These are phyloP conservation scores for Drosophila infuscata DNA, from an alignment of 2,888 invertebrate genomes.

Conservation along the genomic window DNA sequence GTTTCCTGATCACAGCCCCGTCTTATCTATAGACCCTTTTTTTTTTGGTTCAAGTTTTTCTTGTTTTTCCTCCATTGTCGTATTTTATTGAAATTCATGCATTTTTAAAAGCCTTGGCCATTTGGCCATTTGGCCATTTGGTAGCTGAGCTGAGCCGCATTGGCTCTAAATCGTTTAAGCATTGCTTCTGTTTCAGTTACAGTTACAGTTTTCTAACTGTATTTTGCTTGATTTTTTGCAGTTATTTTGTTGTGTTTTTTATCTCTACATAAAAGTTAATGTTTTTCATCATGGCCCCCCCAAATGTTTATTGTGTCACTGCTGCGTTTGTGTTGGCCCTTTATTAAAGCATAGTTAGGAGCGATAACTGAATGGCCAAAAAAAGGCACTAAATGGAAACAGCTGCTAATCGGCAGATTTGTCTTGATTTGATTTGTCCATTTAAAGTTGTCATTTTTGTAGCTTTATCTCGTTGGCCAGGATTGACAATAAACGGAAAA, in stretches of 20 bases:
- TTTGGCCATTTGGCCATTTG: slow-evolving; percentile 49
- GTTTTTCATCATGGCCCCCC: slow-evolving; percentile 51
- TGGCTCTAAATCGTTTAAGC: slow-evolving; percentile 79
- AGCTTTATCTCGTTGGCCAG: slow-evolving; percentile 1
- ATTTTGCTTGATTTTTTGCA: slow-evolving; percentile 61
- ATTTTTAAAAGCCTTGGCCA: slow-evolving; percentile 75
- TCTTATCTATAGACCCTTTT: slow-evolving; percentile 73
- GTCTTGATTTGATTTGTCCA: slow-evolving; percentile 67
- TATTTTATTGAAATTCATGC: slow-evolving; percentile 81
- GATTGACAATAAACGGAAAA: background rate
- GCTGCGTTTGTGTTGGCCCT: slow-evolving; percentile 48
- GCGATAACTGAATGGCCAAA: slow-evolving; percentile 53
- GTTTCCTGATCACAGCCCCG: slow-evolving; percentile 72
- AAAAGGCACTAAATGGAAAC: slow-evolving; percentile 37
- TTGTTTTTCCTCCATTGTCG: slow-evolving; percentile 46
- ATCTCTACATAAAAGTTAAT: slow-evolving; percentile 77
- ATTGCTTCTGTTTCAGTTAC: slow-evolving; percentile 60
- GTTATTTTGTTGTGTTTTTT: slow-evolving; percentile 58
- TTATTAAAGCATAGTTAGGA: slow-evolving; percentile 74
- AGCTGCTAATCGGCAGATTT: slow-evolving; percentile 70
- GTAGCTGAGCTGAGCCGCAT: slow-evolving; percentile 35
- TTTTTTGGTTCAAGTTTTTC: slow-evolving; percentile 25
- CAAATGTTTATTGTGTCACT: slow-evolving; percentile 65
- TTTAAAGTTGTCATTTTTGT: slow-evolving; percentile 37
- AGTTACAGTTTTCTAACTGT: slow-evolving; percentile 9